These are phyloP conservation scores for Perodicticus potto DNA, from an alignment of 2,797 vertebrate species.

Conservation along the genomic window DNA sequence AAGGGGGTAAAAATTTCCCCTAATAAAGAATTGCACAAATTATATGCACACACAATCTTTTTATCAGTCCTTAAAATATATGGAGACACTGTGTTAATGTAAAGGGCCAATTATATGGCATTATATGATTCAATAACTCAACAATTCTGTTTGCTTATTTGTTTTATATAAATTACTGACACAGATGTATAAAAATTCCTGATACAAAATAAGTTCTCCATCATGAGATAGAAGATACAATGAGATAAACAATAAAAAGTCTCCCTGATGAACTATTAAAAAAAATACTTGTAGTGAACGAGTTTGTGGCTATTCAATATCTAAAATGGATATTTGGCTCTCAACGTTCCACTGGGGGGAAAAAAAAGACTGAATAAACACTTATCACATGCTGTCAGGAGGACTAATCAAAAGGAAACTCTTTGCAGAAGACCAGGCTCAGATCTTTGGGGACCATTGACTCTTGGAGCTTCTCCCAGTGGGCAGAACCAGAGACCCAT, in stretches of 20 bases:
- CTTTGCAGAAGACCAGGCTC: not conserved
- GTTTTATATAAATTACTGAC: not conserved
- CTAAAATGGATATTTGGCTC: slow-evolving; percentile 1
- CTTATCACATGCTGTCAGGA: not conserved
- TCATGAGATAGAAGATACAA: not conserved
- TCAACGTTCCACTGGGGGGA: not conserved
- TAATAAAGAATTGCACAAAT: not conserved
- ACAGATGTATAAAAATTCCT: not conserved
- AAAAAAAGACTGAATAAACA: not conserved
- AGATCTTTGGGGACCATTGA: not conserved
- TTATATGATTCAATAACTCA: not conserved
- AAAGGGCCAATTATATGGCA: not conserved
- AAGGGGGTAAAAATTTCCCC: not conserved
- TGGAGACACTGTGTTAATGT: not conserved
- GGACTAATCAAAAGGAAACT: slow-evolving; percentile 27
- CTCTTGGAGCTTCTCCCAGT: not conserved
- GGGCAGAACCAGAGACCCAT: not conserved
- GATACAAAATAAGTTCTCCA: slow-evolving; percentile 22
- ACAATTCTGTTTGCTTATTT: not conserved
- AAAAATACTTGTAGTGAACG: not conserved
- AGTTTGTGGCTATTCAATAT: not conserved
- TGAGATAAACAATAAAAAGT: not conserved
- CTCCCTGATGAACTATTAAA: not conserved
- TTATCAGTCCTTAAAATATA: not conserved
- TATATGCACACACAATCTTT: not conserved